Evolutionary conservation across 2,888 invertebrate genomes (phyloP).

Genomic region (Drosophila emarginata): DNA sequence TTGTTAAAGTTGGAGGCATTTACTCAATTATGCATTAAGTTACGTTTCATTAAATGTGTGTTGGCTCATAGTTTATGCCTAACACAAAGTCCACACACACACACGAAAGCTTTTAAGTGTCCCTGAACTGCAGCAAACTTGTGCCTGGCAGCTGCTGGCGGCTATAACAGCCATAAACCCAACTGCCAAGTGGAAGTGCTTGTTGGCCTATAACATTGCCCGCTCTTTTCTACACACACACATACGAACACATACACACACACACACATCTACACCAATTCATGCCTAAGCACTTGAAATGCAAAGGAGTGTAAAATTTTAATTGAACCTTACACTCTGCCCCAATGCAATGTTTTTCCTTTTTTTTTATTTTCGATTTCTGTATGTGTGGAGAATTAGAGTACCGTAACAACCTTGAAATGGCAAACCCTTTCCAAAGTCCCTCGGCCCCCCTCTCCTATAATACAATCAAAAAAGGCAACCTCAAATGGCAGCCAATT

Average conservation of each 20-base stretch:
- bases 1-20: constrained; percentile 46
- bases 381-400: constrained; percentile 35
- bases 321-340: constrained; percentile 67
- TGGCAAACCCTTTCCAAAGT: neutral
- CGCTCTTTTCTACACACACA: constrained; percentile 25
- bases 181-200: constrained; percentile 8
- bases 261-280: neutral
- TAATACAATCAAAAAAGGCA: constrained; percentile 2
- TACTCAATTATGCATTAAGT: constrained; percentile 72
- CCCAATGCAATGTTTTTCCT: constrained; percentile 54
- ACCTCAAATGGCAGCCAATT: constrained; percentile 49
- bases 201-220: constrained; percentile 18
- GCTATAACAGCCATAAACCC: constrained; percentile 28
- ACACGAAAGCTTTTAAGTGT: constrained; percentile 17
- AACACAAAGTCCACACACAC: constrained; percentile 28
- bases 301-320: constrained; percentile 75
- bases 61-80: constrained; percentile 39
- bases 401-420: constrained; percentile 44
- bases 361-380: constrained; percentile 1
- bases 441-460: neutral
- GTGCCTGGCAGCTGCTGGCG: constrained; percentile 44
- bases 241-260: constrained; percentile 7
- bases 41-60: constrained; percentile 72
- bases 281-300: constrained; percentile 52
- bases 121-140: constrained; percentile 48